Evolutionary conservation across 2,113 vertebrate species (phyloP).

Genomic region (Ailurus styani): DNA sequence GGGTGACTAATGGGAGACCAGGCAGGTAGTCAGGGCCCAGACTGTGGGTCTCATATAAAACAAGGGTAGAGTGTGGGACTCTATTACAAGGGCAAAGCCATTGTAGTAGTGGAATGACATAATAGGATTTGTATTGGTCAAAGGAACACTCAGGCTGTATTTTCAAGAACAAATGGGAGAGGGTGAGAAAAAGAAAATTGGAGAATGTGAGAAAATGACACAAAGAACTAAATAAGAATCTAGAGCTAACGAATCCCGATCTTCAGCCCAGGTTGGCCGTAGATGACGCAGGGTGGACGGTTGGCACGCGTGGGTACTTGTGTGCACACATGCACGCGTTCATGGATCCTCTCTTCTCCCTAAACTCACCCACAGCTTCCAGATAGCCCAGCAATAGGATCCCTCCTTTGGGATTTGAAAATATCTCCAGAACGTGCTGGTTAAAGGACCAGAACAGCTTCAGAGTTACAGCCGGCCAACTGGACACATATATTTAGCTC

Average conservation of each 20-base stretch:
- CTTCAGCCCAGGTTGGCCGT: background rate
- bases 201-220: background rate
- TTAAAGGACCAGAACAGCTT: background rate
- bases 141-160: background rate
- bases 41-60: background rate
- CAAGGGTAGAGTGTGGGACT: background rate
- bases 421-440: background rate
- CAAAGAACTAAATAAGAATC: background rate
- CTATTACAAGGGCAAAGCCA: background rate
- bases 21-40: background rate
- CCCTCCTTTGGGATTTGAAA: background rate
- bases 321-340: fast-evolving
- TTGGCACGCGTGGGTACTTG: fast-evolving
- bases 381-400: background rate
- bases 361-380: background rate
- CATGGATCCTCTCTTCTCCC: background rate
- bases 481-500: background rate
- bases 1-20: background rate
- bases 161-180: background rate
- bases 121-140: background rate
- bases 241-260: background rate
- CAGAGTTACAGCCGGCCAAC: background rate
- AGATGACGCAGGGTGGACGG: background rate
- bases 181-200: background rate
- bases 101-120: background rate